Evolutionary conservation across 2,113 vertebrate species (phyloP), one percentile per base, ranked within the genome.

Genomic region (Aythya baeri): DNA sequence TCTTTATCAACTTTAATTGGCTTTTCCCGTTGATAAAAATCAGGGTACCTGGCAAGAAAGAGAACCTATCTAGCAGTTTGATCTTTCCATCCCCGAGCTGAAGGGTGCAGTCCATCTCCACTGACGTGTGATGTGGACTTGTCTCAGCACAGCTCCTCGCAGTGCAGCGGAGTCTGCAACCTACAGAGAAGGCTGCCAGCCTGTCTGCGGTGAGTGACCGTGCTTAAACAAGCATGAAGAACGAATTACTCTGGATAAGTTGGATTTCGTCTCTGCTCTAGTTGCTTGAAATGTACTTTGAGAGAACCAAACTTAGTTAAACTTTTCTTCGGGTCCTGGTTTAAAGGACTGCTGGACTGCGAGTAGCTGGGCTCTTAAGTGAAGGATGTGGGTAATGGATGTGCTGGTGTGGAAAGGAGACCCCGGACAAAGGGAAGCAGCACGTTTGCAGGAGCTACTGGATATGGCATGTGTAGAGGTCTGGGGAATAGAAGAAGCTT

Each of bases 1-100:
- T 98, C 97, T 97, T 96, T 95, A 97, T 97, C 94, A 95, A 95
- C 86, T 96, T 97, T 96, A 97, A 97, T 97, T 97, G 94, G 93
- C 94, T 96, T 96, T 97, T 91, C 95, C 94, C 5, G 22, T 96
- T 97, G 91, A 94, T 94, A 97, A 97, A 95, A 81, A 96, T 86
- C 88, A 75, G 77, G 21, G 44, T 88, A 93, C 74, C 68, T 8
- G 0, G 94, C 77, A 94, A 94, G 79, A 88, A 91, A 95, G 78
- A 94, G 93, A 89, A 61, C 72, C 88, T 44, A 75, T 94, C 91
- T 79, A 63, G 89, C 92, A 78, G 93, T 79, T 95, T 97, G 94
- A 97, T 97, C 96, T 97, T 97, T 88, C 83, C 91, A 93, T 96
- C 93, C 52, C 82, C 26, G 89, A 90, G 71, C 80, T 92, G 94